A percentile compares a stretch with the other conserved stretches of the same genome.
Evolutionary conservation across 2,113 vertebrate genomes (phyloP).

Genomic region (Tachycineta bicolor): DNA sequence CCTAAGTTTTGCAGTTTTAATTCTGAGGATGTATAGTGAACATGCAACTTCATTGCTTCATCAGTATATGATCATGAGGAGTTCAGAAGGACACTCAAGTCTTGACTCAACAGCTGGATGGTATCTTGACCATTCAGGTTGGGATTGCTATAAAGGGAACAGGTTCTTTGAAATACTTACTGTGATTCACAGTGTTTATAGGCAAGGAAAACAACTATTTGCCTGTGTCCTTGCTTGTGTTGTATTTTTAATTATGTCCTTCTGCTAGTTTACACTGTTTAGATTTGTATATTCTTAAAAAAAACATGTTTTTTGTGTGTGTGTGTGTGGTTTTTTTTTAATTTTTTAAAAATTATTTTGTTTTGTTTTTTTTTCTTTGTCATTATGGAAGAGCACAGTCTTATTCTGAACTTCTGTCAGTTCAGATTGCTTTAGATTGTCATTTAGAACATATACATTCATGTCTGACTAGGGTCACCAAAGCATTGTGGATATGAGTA

Average conservation of each 20-base stretch:
- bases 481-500: background rate
- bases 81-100: background rate
- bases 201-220: background rate
- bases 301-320: background rate
- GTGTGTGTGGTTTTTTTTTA: too few species aligned
- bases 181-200: conserved; percentile 11
- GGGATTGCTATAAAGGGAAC: background rate
- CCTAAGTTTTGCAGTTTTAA: background rate
- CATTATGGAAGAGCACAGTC: background rate
- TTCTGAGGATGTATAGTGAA: background rate
- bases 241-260: background rate
- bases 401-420: background rate
- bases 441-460: background rate
- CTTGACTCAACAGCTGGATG: background rate
- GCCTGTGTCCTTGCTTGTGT: background rate
- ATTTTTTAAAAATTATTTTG: too few species aligned
- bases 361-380: background rate
- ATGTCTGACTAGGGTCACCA: background rate
- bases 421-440: background rate
- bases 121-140: background rate
- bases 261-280: background rate
- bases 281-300: background rate
- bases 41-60: background rate
- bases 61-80: background rate
- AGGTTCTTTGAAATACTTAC: background rate